Conservation (phyloP, 2,113 vertebrate genomes). For the Halcyon senegalensis region DNA sequence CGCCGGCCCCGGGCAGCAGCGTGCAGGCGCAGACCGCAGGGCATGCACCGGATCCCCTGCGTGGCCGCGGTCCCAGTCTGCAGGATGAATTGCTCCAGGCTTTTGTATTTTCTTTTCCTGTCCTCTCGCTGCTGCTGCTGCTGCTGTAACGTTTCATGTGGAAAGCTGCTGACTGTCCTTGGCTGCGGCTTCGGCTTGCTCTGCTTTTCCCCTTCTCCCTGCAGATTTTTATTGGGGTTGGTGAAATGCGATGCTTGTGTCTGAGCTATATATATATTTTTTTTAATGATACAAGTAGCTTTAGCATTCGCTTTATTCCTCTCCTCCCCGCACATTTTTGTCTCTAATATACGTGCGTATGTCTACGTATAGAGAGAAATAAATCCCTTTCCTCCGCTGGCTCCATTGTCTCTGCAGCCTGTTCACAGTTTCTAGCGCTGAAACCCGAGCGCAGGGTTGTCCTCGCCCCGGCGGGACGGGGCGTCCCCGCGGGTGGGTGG, state of each 20-base stretch:
- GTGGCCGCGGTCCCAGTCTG: conserved; percentile 5
- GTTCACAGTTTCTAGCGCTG: neutral
- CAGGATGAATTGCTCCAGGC: neutral
- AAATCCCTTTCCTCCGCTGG: neutral
- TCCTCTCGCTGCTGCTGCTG: neutral
- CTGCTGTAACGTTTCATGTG: conserved; percentile 46
- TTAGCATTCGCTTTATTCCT: neutral
- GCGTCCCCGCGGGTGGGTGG: neutral
- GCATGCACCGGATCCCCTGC: neutral
- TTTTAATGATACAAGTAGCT: conserved; percentile 19
- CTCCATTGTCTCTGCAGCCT: neutral
- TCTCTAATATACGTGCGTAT: neutral
- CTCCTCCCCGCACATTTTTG: neutral
- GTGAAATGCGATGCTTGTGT: conserved; percentile 60
- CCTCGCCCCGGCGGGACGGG: neutral
- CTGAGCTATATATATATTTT: neutral
- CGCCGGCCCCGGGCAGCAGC: neutral
- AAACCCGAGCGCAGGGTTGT: neutral
- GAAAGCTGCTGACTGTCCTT: conserved; percentile 54
- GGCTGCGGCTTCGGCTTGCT: conserved; percentile 38
- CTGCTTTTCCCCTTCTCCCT: conserved; percentile 33
- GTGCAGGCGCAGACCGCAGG: neutral
- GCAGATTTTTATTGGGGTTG: conserved; percentile 46
- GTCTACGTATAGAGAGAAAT: neutral
- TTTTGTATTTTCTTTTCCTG: conserved; percentile 21